A percentile compares a stretch with the other conserved stretches of the same genome.
phyloP scores from a whole-genome alignment of 1,140 invertebrate genomes.

The Drosophila ananassae region DNA sequence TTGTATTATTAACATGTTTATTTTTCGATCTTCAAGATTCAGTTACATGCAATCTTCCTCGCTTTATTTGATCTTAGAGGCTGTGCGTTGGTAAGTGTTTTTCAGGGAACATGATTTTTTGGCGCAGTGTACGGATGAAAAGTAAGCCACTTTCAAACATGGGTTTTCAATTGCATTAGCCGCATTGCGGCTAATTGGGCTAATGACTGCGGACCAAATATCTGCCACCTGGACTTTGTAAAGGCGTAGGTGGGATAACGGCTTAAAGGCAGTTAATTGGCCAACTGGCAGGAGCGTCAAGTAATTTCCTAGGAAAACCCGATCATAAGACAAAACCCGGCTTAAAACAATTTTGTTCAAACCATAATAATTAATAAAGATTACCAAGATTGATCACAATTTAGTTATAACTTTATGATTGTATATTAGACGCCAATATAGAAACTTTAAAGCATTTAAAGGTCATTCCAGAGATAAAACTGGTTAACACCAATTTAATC shows the following conservation, averaged over 20 bases:
- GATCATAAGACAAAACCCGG: not conserved
- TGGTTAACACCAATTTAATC: slow-evolving; percentile 29
- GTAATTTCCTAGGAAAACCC: slow-evolving; percentile 1
- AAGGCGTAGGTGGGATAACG: slow-evolving; percentile 20
- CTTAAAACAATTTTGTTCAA: not conserved
- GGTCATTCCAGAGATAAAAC: slow-evolving; percentile 53
- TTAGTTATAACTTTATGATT: too few species aligned
- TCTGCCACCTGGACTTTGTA: slow-evolving; percentile 24
- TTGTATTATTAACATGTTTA: slow-evolving; percentile 82
- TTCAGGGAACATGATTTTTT: slow-evolving; percentile 64
- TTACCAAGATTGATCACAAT: not conserved
- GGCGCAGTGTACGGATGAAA: slow-evolving; percentile 58
- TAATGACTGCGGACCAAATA: slow-evolving; percentile 16
- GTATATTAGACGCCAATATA: not conserved
- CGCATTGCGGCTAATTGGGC: slow-evolving; percentile 51
- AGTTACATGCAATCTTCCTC: slow-evolving; percentile 71
- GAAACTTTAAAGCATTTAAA: slow-evolving; percentile 23
- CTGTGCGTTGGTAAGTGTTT: slow-evolving; percentile 21
- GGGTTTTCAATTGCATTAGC: slow-evolving; percentile 38
- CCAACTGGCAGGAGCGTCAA: slow-evolving; percentile 8
- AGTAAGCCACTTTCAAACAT: slow-evolving; percentile 68
- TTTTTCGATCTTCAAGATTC: slow-evolving; percentile 79
- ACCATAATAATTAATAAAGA: not conserved
- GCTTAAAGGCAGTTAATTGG: slow-evolving; percentile 14
- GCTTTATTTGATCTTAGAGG: slow-evolving; percentile 24